phyloP scores from a whole-genome alignment of 2,113 vertebrate genomes.

The Muscicapa adusta region DNA sequence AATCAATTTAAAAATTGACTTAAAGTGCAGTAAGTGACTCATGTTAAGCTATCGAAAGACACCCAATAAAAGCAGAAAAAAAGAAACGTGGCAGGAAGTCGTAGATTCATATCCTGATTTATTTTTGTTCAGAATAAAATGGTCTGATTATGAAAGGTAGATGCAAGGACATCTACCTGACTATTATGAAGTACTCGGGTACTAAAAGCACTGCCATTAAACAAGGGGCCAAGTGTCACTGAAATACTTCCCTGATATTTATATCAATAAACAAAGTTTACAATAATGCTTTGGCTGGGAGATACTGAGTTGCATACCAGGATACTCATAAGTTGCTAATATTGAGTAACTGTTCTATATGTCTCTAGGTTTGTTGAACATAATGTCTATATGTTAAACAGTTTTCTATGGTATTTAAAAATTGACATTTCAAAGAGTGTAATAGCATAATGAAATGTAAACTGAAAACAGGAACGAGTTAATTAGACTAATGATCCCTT shows the following conservation, averaged over 20 bases:
- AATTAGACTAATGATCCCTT: conserved; percentile 74
- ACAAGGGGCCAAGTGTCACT: background rate
- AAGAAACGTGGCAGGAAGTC: background rate
- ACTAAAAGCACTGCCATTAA: background rate
- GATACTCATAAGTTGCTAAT: background rate
- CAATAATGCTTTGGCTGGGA: background rate
- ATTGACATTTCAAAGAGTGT: conserved; percentile 65
- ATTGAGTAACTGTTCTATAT: conserved; percentile 39
- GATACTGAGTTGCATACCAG: background rate
- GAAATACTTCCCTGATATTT: background rate
- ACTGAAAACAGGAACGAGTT: conserved; percentile 70
- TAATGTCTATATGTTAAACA: conserved; percentile 52
- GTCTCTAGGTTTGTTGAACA: conserved; percentile 13
- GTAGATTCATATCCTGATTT: background rate
- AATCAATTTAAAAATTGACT: conserved; percentile 40
- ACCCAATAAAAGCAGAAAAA: background rate
- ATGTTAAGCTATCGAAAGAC: background rate
- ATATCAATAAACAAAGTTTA: background rate
- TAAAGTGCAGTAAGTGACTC: conserved; percentile 15
- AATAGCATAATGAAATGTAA: conserved; percentile 73
- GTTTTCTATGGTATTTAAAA: conserved; percentile 67
- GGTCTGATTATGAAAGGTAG: background rate
- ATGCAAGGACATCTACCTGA: background rate
- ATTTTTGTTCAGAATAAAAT: background rate
- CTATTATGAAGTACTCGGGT: background rate